Base-by-base conservation (phyloP, 1,140 invertebrate genomes). In the Rhizoglyphus robini region DNA sequence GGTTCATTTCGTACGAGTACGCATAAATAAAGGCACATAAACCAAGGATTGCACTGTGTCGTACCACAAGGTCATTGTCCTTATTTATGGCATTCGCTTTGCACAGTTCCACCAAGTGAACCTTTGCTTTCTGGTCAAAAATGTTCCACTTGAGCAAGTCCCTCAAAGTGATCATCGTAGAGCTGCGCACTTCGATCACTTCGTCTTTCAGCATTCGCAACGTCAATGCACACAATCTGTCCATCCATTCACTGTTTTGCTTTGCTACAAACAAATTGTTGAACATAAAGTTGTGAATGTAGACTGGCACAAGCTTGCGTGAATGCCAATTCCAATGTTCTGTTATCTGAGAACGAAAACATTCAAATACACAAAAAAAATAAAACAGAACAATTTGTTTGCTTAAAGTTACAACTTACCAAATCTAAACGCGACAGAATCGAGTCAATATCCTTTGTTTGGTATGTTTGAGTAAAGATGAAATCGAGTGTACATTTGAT, bases 1-100 rank as follows among this genome's bases (percentile, higher is more conserved):
- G 80, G 2, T 90, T 90, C 38, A 96, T 83, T 72, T 90, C 86
- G 73, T 96, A 96, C 0, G 93, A 92, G 75, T 86, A 84, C 5
- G 91, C 88, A 68, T 83, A 83, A 13, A 96, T 83, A 75, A 90
- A 91, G 1, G 89, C 85, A 75, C 90, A 90, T 31, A 96, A 75
- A 11, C 91, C 91, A 2, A 96, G 79, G 36, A 96, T 84, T 32
- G 88, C 90, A 46, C 84, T 84, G 75, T 95, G 91, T 4, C 78
- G 69, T 68, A 80, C 63, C 77, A 77, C 74, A 0, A 76, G 74
- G 67, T 79, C 80, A 30, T 72, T 62, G 8, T 70, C 30, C 23
- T 63, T 58, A 27, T 51, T 62, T 1, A 76, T 75, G 41, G 30
- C 34, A 47, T 67, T 65, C 4, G 11, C 13, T 38, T 70, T 69